Evolutionary conservation across 2,113 vertebrate species (phyloP), one percentile per base, ranked within the genome.

Genomic region (Excalfactoria chinensis): DNA sequence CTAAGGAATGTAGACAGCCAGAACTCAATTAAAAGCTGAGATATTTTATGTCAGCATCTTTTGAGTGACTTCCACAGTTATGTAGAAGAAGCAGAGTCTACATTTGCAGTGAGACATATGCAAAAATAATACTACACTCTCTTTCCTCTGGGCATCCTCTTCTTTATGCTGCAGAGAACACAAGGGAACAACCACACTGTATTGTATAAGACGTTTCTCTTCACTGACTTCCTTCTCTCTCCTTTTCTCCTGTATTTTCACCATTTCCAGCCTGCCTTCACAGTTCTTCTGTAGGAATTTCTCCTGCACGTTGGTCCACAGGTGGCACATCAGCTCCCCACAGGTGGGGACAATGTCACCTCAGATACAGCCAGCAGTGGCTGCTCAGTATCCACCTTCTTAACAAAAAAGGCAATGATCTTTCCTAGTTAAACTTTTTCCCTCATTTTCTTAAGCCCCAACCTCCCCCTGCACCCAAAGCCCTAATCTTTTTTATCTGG

Each of bases 401-500:
- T 35, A 92, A 44, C 28, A 79, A 87, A 88, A 58, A 79, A n/a
- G 7, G 13, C 43, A 89, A 58, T 62, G 64, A 78, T 63, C 56
- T 67, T 62, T 70, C 28, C 41, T 32, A 46, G 32, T 12, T 92
- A 76, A 89, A 94, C 3, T 11, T 73, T 87, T 73, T 7, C 10
- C 4, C 4, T 70, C 41, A 12, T 84, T 86, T 92, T 79, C 56
- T 28, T 69, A 85, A 87, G 46, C 5, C 59, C 26, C 9, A 49
- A 71, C 28, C 4, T 13, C 21, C 21, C 30, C 14, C n/a, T 51
- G 6, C 5, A 63, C 41, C 30, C 13, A 76, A 70, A 86, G n/a
- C 19, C 35, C 35, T 76, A 66, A 89, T 84, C 94, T 76, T 72
- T 70, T 96, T 87, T 63, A 83, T 91, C 55, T 53, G 37, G 25